Evolutionary conservation across 1,140 invertebrate species (phyloP).

Genomic region (Meloidogyne exigua): DNA sequence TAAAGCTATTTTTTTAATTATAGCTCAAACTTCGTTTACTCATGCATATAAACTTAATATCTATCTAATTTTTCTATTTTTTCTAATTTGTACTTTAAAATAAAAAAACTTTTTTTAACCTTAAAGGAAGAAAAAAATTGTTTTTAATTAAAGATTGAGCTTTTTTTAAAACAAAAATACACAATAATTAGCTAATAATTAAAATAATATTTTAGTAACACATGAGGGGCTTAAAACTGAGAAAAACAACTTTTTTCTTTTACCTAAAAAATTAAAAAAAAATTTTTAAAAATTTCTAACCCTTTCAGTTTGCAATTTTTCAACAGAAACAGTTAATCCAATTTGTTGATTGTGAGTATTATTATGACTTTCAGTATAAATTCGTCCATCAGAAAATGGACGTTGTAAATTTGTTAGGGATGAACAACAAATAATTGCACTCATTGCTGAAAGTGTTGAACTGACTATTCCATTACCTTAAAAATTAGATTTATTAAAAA

Average conservation of each 20-base stretch:
- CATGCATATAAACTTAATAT: too few species aligned
- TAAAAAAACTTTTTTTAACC: too few species aligned
- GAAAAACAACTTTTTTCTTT: too few species aligned
- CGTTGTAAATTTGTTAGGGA: neutral
- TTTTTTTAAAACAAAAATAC: neutral
- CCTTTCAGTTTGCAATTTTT: neutral
- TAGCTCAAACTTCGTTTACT: too few species aligned
- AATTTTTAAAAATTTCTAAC: neutral
- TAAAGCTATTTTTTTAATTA: too few species aligned
- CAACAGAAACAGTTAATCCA: neutral
- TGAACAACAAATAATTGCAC: conserved; percentile 1
- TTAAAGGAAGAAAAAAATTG: too few species aligned
- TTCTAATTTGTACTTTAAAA: too few species aligned
- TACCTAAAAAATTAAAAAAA: neutral
- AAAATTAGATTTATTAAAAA: too few species aligned
- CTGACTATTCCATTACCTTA: neutral
- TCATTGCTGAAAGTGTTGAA: neutral
- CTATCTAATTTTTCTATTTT: too few species aligned
- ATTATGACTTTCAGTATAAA: neutral
- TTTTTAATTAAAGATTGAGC: too few species aligned
- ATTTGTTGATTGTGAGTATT: neutral
- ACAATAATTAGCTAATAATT: too few species aligned
- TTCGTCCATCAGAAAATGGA: neutral
- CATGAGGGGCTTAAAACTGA: neutral
- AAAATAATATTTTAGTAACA: neutral